phyloP scores from a whole-genome alignment of 2,113 vertebrate genomes.

The Martes martes region DNA sequence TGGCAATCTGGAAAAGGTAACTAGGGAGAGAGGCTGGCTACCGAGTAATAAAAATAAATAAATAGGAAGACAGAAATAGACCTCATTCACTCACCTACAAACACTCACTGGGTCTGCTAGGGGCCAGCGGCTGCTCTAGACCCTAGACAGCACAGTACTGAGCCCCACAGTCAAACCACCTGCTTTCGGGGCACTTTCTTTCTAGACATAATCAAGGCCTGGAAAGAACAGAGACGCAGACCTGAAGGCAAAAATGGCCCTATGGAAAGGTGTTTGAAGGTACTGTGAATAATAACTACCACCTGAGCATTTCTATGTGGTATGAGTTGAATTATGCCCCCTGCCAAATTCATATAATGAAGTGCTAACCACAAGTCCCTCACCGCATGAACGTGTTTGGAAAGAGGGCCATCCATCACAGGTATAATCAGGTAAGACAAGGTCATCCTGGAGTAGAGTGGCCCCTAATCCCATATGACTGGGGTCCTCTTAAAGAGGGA shows the following conservation, averaged over 20 bases:
- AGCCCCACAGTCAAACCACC: too few relatives aligned
- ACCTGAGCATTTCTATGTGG: background rate
- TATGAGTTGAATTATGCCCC: background rate
- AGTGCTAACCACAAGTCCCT: background rate
- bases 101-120: background rate
- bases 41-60: background rate
- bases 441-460: background rate
- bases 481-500: background rate
- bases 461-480: background rate
- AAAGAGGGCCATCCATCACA: background rate
- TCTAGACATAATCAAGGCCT: background rate
- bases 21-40: constrained; percentile 64
- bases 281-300: background rate
- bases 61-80: background rate
- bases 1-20: constrained; percentile 75
- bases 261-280: background rate
- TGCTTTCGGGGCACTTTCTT: background rate
- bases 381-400: background rate
- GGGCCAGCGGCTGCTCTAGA: background rate
- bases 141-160: background rate
- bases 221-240: background rate
- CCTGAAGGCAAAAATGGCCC: background rate
- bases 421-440: background rate
- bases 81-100: background rate
- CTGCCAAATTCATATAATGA: background rate